Base-by-base conservation (phyloP, 2,113 vertebrate species). In the Aphyosemion australe region DNA sequence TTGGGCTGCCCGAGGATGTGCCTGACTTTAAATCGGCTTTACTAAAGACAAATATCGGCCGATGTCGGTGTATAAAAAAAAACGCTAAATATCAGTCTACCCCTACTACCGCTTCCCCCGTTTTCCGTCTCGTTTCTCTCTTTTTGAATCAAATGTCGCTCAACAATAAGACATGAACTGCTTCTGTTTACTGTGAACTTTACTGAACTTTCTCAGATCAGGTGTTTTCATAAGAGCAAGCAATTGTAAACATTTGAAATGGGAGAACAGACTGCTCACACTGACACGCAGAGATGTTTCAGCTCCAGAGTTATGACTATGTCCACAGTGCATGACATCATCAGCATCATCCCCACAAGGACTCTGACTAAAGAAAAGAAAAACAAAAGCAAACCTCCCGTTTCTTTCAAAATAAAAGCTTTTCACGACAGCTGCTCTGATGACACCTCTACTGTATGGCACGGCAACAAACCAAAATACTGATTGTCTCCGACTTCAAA, bases 401-500 rank as follows among this genome's bases (percentile, higher is more conserved):
- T 14, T 47, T 47, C 34, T 13, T 34, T 26, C 19, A 43, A 79
- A 63, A 67, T 18, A 41, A 39, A 56, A 54, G 16, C 31, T 4
- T 46, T 21, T 16, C 47, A 64, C 65, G 76, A 72, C 60, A 42
- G 59, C 65, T 74, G 46, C 51, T 75, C 51, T n/a, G 76, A 74
- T 72, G 70, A 84, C 66, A 68, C 74, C 54, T 74, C 76, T 66
- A 82, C 26, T 12, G 68, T 86, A 88, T 87, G 86, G 86, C 88
- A 90, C 87, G 67, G 80, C 70, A 78, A 86, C 75, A 80, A 81
- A 87, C 65, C 72, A 74, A 75, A 88, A 80, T 66, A 89, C 79
- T 93, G 92, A 93, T 93, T 92, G 91, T 93, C 92, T 91, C 84
- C 76, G 68, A 87, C 76, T 83, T 76, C 15, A 85, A 76, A 72